phyloP scores from a whole-genome alignment of 1,140 invertebrate genomes.

The Apis florea region DNA sequence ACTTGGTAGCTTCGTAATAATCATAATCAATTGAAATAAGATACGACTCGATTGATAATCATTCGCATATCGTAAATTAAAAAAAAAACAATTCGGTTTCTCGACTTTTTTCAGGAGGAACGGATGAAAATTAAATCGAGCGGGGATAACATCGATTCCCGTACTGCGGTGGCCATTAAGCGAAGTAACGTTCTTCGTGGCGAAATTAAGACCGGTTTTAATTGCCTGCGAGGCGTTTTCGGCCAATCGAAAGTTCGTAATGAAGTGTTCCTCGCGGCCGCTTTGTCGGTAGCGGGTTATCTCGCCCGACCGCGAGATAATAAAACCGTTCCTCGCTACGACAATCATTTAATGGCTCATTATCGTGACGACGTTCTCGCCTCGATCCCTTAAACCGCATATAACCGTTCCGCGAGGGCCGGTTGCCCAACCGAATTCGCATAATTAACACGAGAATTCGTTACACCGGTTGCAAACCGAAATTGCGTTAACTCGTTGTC shows the following conservation, averaged over 20 bases:
- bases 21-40: not conserved
- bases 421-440: constrained; percentile 38
- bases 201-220: constrained; percentile 58
- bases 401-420: not conserved
- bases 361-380: constrained; percentile 59
- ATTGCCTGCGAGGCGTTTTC: constrained; percentile 54
- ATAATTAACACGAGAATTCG: constrained; percentile 61
- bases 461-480: constrained; percentile 38
- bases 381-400: not conserved
- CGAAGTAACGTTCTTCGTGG: constrained; percentile 24
- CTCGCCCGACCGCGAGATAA: constrained; percentile 55
- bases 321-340: constrained; percentile 60
- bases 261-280: constrained; percentile 60
- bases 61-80: not conserved
- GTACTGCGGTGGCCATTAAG: constrained; percentile 35
- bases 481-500: constrained; percentile 51
- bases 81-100: too few relatives aligned
- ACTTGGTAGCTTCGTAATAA: not conserved
- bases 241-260: constrained; percentile 64
- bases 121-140: not conserved
- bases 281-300: constrained; percentile 56
- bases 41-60: not conserved
- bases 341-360: constrained; percentile 70
- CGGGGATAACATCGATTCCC: constrained; percentile 18
- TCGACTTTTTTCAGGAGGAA: not conserved